A percentile compares a stretch with the other conserved stretches of the same genome.
Conservation (phyloP, 2,888 invertebrate genomes). For the Charanyca ferruginea region DNA sequence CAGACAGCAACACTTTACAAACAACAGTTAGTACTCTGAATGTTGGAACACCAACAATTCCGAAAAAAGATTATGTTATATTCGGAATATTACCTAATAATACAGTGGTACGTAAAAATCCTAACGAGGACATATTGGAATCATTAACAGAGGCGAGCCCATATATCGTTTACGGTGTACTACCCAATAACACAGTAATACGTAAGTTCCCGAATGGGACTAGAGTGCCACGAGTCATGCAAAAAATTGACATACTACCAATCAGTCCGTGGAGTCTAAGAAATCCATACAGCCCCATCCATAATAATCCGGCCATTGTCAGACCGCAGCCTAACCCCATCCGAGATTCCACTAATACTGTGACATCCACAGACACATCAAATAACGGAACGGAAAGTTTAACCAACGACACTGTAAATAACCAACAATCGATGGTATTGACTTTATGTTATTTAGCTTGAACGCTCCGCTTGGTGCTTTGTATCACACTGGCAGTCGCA, state of each 20-base stretch:
- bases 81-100: slow-evolving; percentile 95
- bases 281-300: slow-evolving; percentile 92
- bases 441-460: slow-evolving; percentile 89
- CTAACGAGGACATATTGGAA: slow-evolving; percentile 92
- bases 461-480: slow-evolving; percentile 86
- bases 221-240: slow-evolving; percentile 93
- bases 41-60: slow-evolving; percentile 77
- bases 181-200: slow-evolving; percentile 95
- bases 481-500: slow-evolving; percentile 72
- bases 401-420: slow-evolving; percentile 91
- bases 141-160: slow-evolving; percentile 93
- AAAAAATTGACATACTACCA: slow-evolving; percentile 91
- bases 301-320: slow-evolving; percentile 91
- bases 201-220: slow-evolving; percentile 96
- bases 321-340: slow-evolving; percentile 91
- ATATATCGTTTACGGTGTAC: slow-evolving; percentile 94
- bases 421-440: slow-evolving; percentile 90
- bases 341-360: slow-evolving; percentile 93
- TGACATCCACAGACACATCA: slow-evolving; percentile 90
- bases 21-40: slow-evolving; percentile 73
- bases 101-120: slow-evolving; percentile 94
- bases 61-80: slow-evolving; percentile 93
- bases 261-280: slow-evolving; percentile 91
- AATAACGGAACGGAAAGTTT: slow-evolving; percentile 91
- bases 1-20: slow-evolving; percentile 69